Evolutionary conservation across 2,888 invertebrate species (phyloP).

Genomic region (Netelia inedita): DNA sequence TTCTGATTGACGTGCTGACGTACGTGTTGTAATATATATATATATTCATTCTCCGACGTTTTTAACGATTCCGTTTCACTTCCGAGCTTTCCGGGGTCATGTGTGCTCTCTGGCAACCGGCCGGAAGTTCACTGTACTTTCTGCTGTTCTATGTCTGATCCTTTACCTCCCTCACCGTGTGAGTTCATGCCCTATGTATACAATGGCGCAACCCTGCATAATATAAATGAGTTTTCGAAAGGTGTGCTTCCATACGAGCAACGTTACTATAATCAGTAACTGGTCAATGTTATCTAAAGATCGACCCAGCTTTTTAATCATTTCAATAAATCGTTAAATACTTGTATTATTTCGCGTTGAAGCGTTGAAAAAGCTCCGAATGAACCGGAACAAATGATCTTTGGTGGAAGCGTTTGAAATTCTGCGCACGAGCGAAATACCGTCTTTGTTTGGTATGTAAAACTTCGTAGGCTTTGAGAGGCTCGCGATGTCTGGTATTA

Average conservation of each 20-base stretch:
- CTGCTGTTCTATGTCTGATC: constrained; percentile 43
- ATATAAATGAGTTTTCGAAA: not conserved
- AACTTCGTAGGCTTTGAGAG: no score
- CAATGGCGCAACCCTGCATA: not conserved
- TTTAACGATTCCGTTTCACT: constrained; percentile 69
- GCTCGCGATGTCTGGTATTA: no score
- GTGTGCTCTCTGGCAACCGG: constrained; percentile 49
- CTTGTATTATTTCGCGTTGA: no score
- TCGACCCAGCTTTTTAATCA: not conserved
- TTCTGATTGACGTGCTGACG: constrained; percentile 62
- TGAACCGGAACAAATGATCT: no score
- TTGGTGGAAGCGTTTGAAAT: no score
- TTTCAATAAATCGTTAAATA: not conserved
- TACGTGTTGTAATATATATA: not conserved
- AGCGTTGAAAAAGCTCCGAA: no score
- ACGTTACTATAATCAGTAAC: not conserved
- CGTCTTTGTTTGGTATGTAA: no score
- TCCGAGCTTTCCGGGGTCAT: constrained; percentile 41
- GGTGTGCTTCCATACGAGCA: not conserved
- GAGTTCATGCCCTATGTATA: constrained; percentile 16
- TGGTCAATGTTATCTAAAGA: not conserved
- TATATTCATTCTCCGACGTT: constrained; percentile 32
- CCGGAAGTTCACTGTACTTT: constrained; percentile 62
- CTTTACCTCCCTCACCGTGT: constrained; percentile 7
- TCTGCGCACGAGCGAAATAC: no score